phyloP scores from a whole-genome alignment of 2,888 invertebrate species.

The Maniola hyperantus region DNA sequence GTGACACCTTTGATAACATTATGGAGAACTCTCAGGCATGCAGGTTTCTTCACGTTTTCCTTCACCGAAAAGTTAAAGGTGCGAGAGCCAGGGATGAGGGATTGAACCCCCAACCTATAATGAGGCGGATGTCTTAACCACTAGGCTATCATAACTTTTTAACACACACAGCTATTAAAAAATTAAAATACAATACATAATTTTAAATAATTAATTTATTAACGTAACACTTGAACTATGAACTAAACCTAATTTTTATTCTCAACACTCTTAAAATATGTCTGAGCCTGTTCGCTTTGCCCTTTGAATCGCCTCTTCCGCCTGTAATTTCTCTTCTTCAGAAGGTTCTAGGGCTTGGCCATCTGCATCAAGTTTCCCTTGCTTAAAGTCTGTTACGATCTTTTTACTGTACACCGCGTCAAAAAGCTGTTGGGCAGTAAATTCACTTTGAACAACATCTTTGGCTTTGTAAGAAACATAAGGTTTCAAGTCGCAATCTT shows the following conservation, averaged over 20 bases:
- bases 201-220: slow-evolving; percentile 8
- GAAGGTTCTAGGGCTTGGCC: slow-evolving; percentile 89
- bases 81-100: too few species aligned
- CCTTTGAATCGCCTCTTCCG: slow-evolving; percentile 86
- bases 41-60: too few species aligned
- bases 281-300: slow-evolving; percentile 92
- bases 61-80: too few species aligned
- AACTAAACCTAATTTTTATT: slow-evolving; percentile 9
- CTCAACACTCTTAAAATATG: slow-evolving; percentile 80
- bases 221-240: slow-evolving; percentile 23
- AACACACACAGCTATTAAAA: too few species aligned
- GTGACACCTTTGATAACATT: too few species aligned
- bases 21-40: too few species aligned
- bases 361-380: slow-evolving; percentile 86
- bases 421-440: slow-evolving; percentile 92
- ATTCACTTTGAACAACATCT: slow-evolving; percentile 89
- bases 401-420: slow-evolving; percentile 90
- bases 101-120: too few species aligned
- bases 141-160: too few species aligned
- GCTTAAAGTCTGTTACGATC: slow-evolving; percentile 88
- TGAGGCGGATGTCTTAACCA: too few species aligned
- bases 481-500: slow-evolving; percentile 92
- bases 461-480: slow-evolving; percentile 95
- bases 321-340: slow-evolving; percentile 85
- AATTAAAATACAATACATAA: background rate